phyloP scores from a whole-genome alignment of 2,797 vertebrate species.

The Leptodactylus fallax region DNA sequence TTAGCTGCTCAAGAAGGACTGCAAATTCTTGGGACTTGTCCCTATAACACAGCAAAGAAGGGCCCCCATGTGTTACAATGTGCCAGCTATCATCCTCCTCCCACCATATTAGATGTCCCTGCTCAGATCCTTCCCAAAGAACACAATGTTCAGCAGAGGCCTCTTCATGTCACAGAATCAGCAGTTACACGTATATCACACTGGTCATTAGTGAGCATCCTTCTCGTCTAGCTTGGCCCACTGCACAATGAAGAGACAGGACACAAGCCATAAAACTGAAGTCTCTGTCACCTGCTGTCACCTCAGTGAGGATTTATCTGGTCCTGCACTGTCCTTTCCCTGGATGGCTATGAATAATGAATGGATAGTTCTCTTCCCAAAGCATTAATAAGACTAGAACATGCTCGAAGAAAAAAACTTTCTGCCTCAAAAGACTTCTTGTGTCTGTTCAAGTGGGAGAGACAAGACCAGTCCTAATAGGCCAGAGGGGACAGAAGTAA shows the following conservation, averaged over 20 bases:
- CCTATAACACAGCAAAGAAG: not conserved
- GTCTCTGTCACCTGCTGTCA: conserved; percentile 98
- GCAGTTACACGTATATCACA: conserved; percentile 87
- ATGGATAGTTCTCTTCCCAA: conserved; percentile 82
- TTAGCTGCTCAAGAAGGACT: not conserved
- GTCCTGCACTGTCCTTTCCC: conserved; percentile 91
- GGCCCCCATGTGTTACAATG: not conserved
- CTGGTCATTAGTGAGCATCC: conserved; percentile 89
- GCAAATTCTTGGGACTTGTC: conserved; percentile 17
- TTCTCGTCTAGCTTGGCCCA: conserved; percentile 89
- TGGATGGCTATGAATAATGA: conserved; percentile 97
- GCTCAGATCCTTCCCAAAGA: conserved; percentile 71
- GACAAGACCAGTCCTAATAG: not conserved
- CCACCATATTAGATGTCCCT: conserved; percentile 48
- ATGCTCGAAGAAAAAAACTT: conserved; percentile 50
- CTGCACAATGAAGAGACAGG: conserved; percentile 82
- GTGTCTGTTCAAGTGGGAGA: conserved; percentile 21
- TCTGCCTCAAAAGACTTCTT: conserved; percentile 43
- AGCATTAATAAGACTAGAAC: conserved; percentile 56
- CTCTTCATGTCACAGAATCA: conserved; percentile 80
- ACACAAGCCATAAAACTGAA: conserved; percentile 87
- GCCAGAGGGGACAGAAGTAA: conserved; percentile 33
- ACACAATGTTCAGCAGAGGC: conserved; percentile 77
- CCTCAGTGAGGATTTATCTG: conserved; percentile 97
- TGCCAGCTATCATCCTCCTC: conserved; percentile 19